Evolutionary conservation across 2,113 vertebrate genomes (phyloP).

Genomic region (Regulus satrapa): DNA sequence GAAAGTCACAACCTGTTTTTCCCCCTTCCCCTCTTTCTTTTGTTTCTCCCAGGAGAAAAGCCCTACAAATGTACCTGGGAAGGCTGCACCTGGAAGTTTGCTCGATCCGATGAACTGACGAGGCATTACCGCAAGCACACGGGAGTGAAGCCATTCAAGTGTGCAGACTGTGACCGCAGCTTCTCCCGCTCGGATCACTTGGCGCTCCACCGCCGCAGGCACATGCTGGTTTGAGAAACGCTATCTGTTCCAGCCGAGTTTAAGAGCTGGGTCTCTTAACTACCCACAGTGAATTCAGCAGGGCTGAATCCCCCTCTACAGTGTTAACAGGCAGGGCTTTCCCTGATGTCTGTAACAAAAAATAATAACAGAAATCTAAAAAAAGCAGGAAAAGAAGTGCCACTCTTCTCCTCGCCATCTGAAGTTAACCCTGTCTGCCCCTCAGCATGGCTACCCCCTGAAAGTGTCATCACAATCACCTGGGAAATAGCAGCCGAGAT

Average conservation of each 20-base stretch:
- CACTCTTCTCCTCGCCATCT: slow-evolving; percentile 70
- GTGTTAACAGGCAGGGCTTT: slow-evolving; percentile 74
- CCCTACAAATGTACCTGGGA: slow-evolving; percentile 99
- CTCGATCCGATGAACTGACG: slow-evolving; percentile 97
- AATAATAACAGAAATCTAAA: background rate
- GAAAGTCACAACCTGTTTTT: slow-evolving; percentile 28
- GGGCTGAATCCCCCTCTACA: slow-evolving; percentile 78
- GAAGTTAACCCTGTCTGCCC: slow-evolving; percentile 57
- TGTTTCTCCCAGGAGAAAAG: slow-evolving; percentile 88
- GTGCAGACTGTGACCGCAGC: slow-evolving; percentile 98
- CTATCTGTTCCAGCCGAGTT: slow-evolving; percentile 50
- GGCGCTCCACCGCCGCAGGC: slow-evolving; percentile 95
- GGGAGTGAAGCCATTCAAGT: slow-evolving; percentile 99
- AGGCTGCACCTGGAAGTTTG: slow-evolving; percentile 99
- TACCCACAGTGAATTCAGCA: slow-evolving; percentile 75
- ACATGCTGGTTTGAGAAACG: slow-evolving; percentile 93
- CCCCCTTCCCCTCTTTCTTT: background rate
- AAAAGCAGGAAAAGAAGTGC: slow-evolving; percentile 72
- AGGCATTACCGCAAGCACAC: slow-evolving; percentile 99
- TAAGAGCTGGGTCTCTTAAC: slow-evolving; percentile 80
- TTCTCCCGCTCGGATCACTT: slow-evolving; percentile 98
- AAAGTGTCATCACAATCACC: slow-evolving; percentile 63
- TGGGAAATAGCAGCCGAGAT: slow-evolving; percentile 60
- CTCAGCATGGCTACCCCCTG: slow-evolving; percentile 58
- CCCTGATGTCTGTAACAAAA: slow-evolving; percentile 68